Conservation (phyloP, 2,113 vertebrate species). For the Dipodomys stephensi region DNA sequence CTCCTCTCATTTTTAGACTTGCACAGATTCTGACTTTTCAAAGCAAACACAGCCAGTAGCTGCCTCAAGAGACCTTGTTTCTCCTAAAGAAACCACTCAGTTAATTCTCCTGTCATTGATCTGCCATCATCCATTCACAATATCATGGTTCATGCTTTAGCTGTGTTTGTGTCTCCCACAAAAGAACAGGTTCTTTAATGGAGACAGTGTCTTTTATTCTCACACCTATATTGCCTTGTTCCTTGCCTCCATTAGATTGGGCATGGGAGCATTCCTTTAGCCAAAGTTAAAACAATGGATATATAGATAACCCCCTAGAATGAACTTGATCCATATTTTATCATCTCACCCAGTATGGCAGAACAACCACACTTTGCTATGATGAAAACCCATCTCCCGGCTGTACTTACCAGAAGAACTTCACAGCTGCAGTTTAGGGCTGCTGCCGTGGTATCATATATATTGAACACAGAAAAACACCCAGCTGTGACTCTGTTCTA, state of each 20-base stretch:
- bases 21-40: background rate
- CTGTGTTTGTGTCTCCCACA: background rate
- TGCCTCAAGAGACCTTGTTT: background rate
- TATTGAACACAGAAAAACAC: background rate
- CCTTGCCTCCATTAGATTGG: background rate
- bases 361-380: background rate
- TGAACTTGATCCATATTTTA: background rate
- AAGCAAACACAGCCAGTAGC: background rate
- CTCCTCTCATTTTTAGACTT: constrained; percentile 29
- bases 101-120: background rate
- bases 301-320: background rate
- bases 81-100: background rate
- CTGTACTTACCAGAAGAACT: background rate
- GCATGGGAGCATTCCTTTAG: background rate
- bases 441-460: background rate
- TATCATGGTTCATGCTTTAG: no score
- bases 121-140: background rate
- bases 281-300: background rate
- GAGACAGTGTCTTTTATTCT: background rate
- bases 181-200: background rate
- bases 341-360: background rate
- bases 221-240: background rate
- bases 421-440: background rate
- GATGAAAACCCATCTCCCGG: background rate
- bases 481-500: background rate